Evolutionary conservation across 2,888 invertebrate species (phyloP).

Genomic region (Micoletzkya japonica): DNA sequence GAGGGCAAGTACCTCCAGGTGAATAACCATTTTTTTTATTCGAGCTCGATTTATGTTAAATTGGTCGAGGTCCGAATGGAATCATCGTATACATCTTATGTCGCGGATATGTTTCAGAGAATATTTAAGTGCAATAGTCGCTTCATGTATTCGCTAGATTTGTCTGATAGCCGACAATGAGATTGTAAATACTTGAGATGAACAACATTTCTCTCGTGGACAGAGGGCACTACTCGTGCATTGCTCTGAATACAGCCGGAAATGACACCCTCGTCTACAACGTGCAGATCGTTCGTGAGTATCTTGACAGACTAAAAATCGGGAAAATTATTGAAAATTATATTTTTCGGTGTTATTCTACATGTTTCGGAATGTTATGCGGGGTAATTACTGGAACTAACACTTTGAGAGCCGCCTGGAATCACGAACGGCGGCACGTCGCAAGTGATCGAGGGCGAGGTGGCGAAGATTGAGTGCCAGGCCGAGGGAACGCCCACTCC

Average conservation of each 20-base stretch:
- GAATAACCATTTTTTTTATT: no score
- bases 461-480: constrained; percentile 63
- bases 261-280: constrained; percentile 62
- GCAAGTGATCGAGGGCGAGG: constrained; percentile 59
- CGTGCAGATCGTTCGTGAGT: constrained; percentile 59
- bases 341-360: constrained; percentile 2
- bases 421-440: constrained; percentile 58
- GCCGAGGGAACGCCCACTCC: constrained; percentile 65
- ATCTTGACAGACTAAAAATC: background rate
- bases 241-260: constrained; percentile 65
- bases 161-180: constrained; percentile 15
- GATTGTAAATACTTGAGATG: constrained; percentile 43
- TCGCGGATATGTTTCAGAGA: no score
- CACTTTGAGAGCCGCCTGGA: constrained; percentile 53
- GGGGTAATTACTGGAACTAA: background rate
- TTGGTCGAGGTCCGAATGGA: no score
- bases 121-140: no score
- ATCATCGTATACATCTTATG: no score
- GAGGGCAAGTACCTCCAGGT: constrained; percentile 47
- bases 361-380: background rate
- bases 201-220: constrained; percentile 59
- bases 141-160: no score
- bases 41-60: no score
- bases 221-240: constrained; percentile 65
- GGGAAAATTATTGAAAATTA: constrained; percentile 2